Evolutionary conservation across 2,113 vertebrate genomes (phyloP).

Genomic region (Saimiri boliviensis): DNA sequence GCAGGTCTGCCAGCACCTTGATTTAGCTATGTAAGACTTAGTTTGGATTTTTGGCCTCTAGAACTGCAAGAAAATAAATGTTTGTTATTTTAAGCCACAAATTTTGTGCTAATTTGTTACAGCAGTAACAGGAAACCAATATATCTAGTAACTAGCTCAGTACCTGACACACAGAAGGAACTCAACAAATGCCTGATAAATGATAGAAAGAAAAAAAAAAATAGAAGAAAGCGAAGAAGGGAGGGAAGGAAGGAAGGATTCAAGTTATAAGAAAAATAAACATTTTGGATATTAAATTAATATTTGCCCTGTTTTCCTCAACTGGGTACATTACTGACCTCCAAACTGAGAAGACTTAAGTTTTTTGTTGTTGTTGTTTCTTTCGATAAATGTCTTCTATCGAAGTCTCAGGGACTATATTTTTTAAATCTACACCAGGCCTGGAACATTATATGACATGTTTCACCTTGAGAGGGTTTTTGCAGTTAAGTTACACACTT

Average conservation of each 20-base stretch:
- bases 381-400: background rate
- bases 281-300: background rate
- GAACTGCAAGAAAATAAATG: background rate
- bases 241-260: background rate
- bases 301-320: background rate
- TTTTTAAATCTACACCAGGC: background rate
- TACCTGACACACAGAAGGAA: background rate
- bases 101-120: background rate
- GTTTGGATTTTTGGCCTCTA: background rate
- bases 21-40: background rate
- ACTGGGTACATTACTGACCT: background rate
- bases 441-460: background rate
- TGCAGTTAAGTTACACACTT: constrained; percentile 25
- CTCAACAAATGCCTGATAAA: background rate
- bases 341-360: background rate
- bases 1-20: background rate
- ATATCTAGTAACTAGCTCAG: background rate
- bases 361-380: background rate
- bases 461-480: background rate
- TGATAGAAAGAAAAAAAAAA: background rate
- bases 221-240: background rate
- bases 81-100: background rate
- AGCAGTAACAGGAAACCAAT: background rate
- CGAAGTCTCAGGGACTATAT: background rate
- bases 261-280: background rate